Evolutionary conservation across 2,113 vertebrate genomes (phyloP).

Genomic region (Heterochromis multidens): DNA sequence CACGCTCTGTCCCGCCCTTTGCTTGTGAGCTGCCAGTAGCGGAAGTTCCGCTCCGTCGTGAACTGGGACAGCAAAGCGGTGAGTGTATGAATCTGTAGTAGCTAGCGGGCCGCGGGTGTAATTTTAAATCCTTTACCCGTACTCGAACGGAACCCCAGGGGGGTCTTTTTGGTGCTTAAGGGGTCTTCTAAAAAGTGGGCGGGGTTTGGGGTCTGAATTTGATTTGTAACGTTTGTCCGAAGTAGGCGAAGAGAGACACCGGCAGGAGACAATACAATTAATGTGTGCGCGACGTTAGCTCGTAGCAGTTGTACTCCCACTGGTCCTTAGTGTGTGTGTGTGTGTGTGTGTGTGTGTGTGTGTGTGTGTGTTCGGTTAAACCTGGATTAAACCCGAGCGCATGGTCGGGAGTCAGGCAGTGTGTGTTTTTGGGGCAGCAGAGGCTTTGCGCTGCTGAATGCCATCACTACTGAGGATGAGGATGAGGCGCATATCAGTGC

Average conservation of each 20-base stretch:
- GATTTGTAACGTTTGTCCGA: not conserved
- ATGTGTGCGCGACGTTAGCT: conserved; percentile 37
- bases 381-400: conserved; percentile 50
- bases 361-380: conserved; percentile 2
- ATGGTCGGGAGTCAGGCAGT: not conserved
- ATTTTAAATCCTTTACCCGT: conserved; percentile 2
- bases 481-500: not conserved
- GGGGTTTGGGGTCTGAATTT: not conserved
- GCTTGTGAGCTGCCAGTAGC: conserved; percentile 56
- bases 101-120: conserved; percentile 41
- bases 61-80: conserved; percentile 77
- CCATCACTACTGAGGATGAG: conserved; percentile 9
- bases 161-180: not conserved
- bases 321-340: conserved; percentile 23
- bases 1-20: conserved; percentile 31
- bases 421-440: conserved; percentile 11
- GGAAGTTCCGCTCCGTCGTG: conserved; percentile 75
- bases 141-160: not conserved
- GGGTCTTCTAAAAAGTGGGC: not conserved
- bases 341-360: not conserved
- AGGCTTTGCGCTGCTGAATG: conserved; percentile 36
- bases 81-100: conserved; percentile 63
- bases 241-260: conserved; percentile 6
- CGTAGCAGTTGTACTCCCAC: not conserved
- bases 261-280: conserved; percentile 48